These are phyloP conservation scores for Poeciliopsis retropinna DNA, from an alignment of 2,113 vertebrate genomes.

Conservation along the genomic window DNA sequence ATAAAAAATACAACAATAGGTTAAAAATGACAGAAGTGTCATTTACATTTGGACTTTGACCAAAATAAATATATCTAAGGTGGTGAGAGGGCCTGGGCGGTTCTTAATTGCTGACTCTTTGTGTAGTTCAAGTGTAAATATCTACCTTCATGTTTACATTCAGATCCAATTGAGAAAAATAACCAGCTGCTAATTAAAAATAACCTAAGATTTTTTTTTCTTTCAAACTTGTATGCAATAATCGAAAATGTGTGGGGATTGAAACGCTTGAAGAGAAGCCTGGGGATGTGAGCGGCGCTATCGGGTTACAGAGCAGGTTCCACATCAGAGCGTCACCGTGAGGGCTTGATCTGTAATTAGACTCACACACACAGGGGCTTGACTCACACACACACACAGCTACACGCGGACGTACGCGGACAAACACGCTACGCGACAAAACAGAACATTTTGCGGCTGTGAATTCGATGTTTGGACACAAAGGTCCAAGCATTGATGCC, in stretches of 20 bases:
- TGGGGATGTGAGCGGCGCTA: conserved; percentile 13
- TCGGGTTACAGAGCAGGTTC: conserved; percentile 64
- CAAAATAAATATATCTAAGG: neutral
- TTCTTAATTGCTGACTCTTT: neutral
- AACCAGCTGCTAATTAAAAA: neutral
- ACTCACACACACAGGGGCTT: conserved; percentile 3
- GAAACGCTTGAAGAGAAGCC: neutral
- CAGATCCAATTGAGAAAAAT: too few species aligned
- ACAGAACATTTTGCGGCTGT: neutral
- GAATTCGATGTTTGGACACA: neutral
- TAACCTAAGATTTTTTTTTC: neutral
- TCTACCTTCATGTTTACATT: too few species aligned
- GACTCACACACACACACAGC: conserved; percentile 18
- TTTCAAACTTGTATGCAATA: neutral
- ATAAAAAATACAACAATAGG: neutral
- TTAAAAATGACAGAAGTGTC: neutral
- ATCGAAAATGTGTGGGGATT: neutral
- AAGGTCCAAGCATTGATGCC: neutral
- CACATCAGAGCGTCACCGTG: conserved; percentile 39
- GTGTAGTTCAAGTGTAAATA: too few species aligned
- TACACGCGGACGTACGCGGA: neutral
- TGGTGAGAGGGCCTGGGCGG: neutral
- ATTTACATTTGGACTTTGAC: neutral
- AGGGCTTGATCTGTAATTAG: conserved; percentile 76
- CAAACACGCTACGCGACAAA: neutral